Evolutionary conservation across 2,797 vertebrate genomes (phyloP).

Genomic region (Hapalemur alaotrensis): DNA sequence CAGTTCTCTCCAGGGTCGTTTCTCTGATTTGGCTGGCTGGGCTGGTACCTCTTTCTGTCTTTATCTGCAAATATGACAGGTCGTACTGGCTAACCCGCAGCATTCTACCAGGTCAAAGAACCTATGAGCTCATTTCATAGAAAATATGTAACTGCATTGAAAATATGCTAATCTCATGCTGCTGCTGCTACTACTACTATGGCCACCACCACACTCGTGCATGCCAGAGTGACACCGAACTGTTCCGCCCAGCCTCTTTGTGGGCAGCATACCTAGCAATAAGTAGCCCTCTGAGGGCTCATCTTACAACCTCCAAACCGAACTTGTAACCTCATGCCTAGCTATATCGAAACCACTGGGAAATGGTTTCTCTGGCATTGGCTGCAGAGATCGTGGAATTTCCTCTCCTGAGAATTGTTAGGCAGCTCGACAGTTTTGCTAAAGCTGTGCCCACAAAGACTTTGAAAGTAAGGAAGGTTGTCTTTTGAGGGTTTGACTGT

Average conservation of each 20-base stretch:
- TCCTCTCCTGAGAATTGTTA: neutral
- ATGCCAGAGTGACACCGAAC: fast-evolving
- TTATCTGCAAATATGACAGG: neutral
- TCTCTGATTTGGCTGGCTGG: neutral
- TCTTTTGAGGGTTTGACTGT: neutral
- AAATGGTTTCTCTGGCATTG: neutral
- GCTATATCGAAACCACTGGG: neutral
- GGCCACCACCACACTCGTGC: no score
- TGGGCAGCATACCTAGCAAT: neutral
- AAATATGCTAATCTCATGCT: neutral
- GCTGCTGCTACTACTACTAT: neutral
- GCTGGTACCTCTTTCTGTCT: neutral
- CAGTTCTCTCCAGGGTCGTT: neutral
- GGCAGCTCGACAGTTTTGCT: neutral
- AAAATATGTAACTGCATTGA: neutral
- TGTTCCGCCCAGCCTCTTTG: neutral
- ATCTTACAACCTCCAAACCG: neutral
- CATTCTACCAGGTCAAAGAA: neutral
- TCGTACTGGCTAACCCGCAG: neutral
- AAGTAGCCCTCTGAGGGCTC: neutral
- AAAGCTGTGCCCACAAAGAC: neutral
- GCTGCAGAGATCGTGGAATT: neutral
- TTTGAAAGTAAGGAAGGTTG: neutral
- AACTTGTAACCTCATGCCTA: neutral
- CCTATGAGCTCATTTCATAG: neutral